Evolutionary conservation across 2,797 vertebrate genomes (phyloP), one percentile per base, ranked within the genome.

Genomic region (Coccyzus lansbergi): DNA sequence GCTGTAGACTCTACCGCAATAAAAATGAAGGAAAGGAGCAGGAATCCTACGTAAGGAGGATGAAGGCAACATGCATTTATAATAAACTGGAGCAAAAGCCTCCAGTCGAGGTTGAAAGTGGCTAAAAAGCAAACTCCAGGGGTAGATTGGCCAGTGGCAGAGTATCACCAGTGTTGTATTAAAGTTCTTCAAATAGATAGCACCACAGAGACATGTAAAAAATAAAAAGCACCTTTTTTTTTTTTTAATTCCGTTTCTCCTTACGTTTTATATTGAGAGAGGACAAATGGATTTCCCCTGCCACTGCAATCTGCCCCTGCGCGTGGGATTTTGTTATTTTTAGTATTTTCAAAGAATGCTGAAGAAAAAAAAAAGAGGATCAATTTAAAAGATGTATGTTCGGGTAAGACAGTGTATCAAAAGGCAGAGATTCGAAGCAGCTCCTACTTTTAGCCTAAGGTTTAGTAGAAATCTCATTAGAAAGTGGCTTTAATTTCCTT

Each of bases 181-280:
- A 89, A 97, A 88, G 72, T 82, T n/a, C 90, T 84, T 87, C 56
- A 69, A 42, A 95, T 51, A 96, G 97, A 97, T 99, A 99, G 99
- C 99, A 99, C 99, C 99, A 99, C 98, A 97, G 97, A 98, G 97
- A 98, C 98, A 97, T 91, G 83, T 97, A 93, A 98, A 98, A 95
- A 92, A 87, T 85, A 86, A 85, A 86, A 97, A 99, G 99, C 99
- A 99, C 99, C 99, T 98, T 98, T 94, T 96, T 97, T 97, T 52
- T 25, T 3, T 2, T 26, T 11, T 34, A n/a, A n/a, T n/a, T n/a
- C n/a, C n/a, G n/a, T 13, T 53, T 29, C 25, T 19, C 19, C 18
- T 17, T 31, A 48, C 93, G 86, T 21, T 68, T 93, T 28, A 15
- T 88, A 79, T 68, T 84, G 52, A 36, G 44, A 85, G 58, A 94